phyloP scores from a whole-genome alignment of 2,113 vertebrate genomes.

The Stigmatopora nigra region DNA sequence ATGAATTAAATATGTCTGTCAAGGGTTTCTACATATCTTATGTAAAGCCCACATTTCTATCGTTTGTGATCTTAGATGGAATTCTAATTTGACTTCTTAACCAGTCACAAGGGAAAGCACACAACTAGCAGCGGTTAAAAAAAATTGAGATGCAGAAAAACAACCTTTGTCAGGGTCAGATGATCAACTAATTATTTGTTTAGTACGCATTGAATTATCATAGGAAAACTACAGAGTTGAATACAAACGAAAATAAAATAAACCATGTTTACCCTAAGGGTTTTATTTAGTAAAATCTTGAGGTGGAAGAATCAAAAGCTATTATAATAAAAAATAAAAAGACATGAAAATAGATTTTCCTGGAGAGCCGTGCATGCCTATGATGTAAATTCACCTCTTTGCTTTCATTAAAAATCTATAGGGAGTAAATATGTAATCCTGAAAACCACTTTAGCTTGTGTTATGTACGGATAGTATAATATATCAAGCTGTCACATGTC shows the following conservation, averaged over 20 bases:
- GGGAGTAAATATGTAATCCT: constrained; percentile 16
- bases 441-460: neutral
- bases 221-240: neutral
- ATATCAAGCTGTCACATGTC: constrained; percentile 12
- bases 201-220: neutral
- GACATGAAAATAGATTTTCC: neutral
- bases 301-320: neutral
- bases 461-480: neutral
- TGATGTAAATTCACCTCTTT: neutral
- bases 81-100: neutral
- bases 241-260: too few relatives aligned
- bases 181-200: neutral
- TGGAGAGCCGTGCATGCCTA: neutral
- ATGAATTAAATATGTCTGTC: neutral
- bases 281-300: too few relatives aligned
- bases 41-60: neutral
- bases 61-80: neutral
- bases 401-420: constrained; percentile 1
- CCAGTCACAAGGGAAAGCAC: neutral
- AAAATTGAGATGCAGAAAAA: neutral
- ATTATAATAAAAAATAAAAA: neutral
- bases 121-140: neutral
- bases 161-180: neutral
- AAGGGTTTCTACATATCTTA: neutral
- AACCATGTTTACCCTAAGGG: too few relatives aligned